Evolutionary conservation across 1,140 invertebrate genomes (phyloP).

Genomic region (Drosophila busckii): DNA sequence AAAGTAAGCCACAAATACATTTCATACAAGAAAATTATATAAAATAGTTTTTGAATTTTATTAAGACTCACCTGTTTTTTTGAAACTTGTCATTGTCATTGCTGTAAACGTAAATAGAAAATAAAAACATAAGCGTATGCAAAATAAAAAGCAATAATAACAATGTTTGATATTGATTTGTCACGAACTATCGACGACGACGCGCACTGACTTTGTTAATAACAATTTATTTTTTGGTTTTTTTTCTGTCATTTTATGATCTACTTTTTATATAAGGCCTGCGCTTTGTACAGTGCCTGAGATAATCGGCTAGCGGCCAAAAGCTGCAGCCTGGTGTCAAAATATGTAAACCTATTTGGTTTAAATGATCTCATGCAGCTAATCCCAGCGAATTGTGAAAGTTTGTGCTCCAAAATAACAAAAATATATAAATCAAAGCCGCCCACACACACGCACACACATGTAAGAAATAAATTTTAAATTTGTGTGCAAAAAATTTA

Average conservation of each 20-base stretch:
- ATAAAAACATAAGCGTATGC: no score
- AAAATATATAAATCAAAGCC: constrained; percentile 9
- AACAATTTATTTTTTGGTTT: constrained; percentile 41
- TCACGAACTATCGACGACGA: constrained; percentile 49
- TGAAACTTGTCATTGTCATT: no score
- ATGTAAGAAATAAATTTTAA: constrained; percentile 14
- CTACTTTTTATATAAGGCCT: constrained; percentile 36
- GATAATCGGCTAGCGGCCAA: constrained; percentile 44
- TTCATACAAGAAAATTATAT: no score
- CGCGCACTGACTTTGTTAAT: constrained; percentile 34
- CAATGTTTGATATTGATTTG: constrained; percentile 29
- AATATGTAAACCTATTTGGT: constrained; percentile 1
- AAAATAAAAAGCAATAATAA: no score
- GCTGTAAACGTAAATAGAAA: no score
- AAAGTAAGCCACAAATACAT: no score
- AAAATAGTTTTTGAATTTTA: no score
- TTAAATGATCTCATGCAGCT: constrained; percentile 33
- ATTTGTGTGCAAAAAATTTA: constrained; percentile 16
- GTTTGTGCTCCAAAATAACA: constrained; percentile 21
- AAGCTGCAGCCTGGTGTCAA: constrained; percentile 13
- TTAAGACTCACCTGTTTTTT: no score
- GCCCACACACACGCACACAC: constrained; percentile 23
- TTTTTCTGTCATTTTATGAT: constrained; percentile 22
- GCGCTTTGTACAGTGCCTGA: constrained; percentile 37
- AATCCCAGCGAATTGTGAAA: constrained; percentile 32